Conservation (phyloP, 2,797 vertebrate genomes). For the Glossophaga mutica region DNA sequence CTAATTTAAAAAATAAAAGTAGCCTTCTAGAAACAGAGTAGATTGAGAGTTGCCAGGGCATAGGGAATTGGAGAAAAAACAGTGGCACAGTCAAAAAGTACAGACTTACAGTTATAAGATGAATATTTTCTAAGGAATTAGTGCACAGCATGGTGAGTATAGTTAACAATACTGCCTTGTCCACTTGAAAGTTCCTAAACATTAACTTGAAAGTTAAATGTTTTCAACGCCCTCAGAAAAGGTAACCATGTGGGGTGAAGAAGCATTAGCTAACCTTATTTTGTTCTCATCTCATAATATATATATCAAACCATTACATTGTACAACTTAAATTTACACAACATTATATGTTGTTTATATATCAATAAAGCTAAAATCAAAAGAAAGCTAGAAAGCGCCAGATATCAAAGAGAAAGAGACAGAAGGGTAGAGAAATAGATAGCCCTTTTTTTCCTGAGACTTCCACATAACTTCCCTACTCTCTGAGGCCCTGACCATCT, state of each 20-base stretch:
- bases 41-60: not conserved
- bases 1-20: not conserved
- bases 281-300: not conserved
- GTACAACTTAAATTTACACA: not conserved
- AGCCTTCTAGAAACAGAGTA: not conserved
- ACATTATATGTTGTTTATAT: not conserved
- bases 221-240: not conserved
- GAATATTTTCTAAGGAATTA: not conserved
- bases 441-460: not conserved
- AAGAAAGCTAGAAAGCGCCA: not conserved
- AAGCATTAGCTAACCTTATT: not conserved
- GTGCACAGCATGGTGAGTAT: not conserved
- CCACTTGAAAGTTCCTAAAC: not conserved
- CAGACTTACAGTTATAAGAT: not conserved
- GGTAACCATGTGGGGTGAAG: not conserved
- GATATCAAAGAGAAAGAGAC: not conserved
- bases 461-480: not conserved
- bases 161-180: not conserved
- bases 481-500: not conserved
- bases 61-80: not conserved
- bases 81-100: not conserved
- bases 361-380: not conserved
- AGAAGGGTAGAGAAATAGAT: not conserved
- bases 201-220: not conserved
- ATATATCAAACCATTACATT: not conserved